Conservation (phyloP, 2,113 vertebrate genomes). For the Callochromis pleurospilus region DNA sequence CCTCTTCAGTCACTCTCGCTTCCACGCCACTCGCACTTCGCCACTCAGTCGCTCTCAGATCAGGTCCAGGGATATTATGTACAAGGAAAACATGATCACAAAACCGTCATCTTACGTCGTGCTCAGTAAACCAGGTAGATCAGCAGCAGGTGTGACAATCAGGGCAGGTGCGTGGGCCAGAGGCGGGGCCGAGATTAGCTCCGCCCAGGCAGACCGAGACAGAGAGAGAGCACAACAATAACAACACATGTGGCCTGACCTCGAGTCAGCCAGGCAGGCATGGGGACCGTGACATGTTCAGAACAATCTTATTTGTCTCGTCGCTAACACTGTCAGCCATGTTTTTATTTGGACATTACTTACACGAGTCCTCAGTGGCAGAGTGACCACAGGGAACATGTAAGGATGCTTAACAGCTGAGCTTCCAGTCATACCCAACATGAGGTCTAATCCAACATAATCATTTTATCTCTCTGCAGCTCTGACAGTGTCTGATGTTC, state of each 20-base stretch:
- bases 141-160: not conserved
- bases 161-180: not conserved
- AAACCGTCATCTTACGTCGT: not conserved
- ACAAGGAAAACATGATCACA: not conserved
- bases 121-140: not conserved
- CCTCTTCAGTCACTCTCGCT: not conserved
- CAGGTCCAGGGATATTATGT: not conserved
- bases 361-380: not conserved
- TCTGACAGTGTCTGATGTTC: not conserved
- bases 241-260: not conserved
- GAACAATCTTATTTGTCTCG: not conserved
- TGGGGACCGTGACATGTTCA: rapidly evolving
- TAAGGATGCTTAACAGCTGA: not conserved
- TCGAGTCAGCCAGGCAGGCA: not conserved
- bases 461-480: not conserved
- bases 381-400: not conserved
- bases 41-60: not conserved
- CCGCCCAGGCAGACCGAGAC: not conserved
- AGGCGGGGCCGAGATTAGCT: not conserved
- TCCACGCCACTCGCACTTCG: not conserved
- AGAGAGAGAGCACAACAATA: not conserved
- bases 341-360: not conserved
- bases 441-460: not conserved
- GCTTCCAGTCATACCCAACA: not conserved
- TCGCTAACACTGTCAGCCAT: not conserved